Evolutionary conservation across 2,888 invertebrate genomes (phyloP).

Genomic region (Acheta domesticus): DNA sequence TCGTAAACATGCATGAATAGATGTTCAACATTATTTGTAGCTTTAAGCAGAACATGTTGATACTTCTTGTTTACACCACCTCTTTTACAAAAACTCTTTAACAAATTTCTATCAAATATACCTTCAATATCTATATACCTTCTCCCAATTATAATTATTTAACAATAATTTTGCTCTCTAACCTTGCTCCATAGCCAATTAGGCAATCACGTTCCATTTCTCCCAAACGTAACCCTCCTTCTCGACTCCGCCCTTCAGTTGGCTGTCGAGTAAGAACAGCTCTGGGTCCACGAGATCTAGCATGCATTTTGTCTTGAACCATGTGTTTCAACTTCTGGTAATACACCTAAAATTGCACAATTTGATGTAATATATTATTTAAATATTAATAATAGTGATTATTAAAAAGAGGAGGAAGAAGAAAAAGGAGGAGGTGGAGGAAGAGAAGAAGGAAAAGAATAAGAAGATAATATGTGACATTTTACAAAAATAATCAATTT

Average conservation of each 20-base stretch:
- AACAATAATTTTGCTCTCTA: too few species aligned
- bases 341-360: conserved; percentile 60
- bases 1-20: too few species aligned
- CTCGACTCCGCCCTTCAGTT: conserved; percentile 92
- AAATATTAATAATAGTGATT: background rate
- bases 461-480: too few species aligned
- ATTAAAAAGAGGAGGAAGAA: background rate
- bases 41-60: too few species aligned
- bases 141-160: too few species aligned
- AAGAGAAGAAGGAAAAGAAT: too few species aligned
- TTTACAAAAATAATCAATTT: too few species aligned
- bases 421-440: background rate
- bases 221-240: conserved; percentile 93
- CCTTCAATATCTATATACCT: too few species aligned
- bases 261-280: conserved; percentile 96
- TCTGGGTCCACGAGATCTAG: conserved; percentile 87
- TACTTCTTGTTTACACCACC: too few species aligned
- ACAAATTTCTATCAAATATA: too few species aligned
- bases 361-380: background rate
- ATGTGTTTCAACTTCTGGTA: conserved; percentile 99
- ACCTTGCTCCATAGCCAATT: conserved; percentile 94
- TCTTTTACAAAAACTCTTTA: too few species aligned
- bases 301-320: conserved; percentile 99
- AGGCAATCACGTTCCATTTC: conserved; percentile 99
- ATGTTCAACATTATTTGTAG: too few species aligned